Conservation (phyloP, 1,140 invertebrate species). For the Tetramorium simillimum region DNA sequence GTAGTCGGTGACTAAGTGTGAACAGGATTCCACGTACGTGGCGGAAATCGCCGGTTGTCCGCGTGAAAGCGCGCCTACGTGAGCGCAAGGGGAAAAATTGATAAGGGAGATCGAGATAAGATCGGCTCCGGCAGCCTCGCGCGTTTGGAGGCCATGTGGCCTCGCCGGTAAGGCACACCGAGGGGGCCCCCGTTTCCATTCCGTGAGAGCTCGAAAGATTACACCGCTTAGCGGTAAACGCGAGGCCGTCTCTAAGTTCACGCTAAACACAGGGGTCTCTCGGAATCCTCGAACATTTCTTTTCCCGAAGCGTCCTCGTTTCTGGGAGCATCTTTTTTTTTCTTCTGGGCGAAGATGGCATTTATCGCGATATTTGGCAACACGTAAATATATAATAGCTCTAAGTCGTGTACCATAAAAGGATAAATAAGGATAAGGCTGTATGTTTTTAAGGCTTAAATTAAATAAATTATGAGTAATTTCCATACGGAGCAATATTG, state of each 20-base stretch:
- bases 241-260: constrained; percentile 7
- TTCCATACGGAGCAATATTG: neutral
- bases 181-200: constrained; percentile 6
- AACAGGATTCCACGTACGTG: constrained; percentile 68
- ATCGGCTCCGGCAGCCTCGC: neutral
- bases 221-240: constrained; percentile 42
- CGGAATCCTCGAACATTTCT: neutral
- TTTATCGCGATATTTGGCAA: neutral
- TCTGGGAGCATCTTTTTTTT: neutral
- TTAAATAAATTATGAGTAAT: neutral
- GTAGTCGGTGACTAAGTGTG: constrained; percentile 72
- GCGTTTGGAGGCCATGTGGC: neutral
- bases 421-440: neutral
- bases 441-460: neutral
- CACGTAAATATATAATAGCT: neutral
- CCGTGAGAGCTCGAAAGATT: constrained; percentile 18
- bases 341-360: neutral
- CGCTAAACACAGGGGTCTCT: constrained; percentile 11
- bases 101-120: constrained; percentile 43
- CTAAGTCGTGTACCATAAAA: neutral
- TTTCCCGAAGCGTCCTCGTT: neutral
- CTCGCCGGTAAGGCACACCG: neutral
- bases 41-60: constrained; percentile 64
- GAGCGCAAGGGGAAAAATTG: constrained; percentile 1
- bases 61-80: constrained; percentile 14